phyloP scores from a whole-genome alignment of 2,113 vertebrate species.

The Spilogale gracilis region DNA sequence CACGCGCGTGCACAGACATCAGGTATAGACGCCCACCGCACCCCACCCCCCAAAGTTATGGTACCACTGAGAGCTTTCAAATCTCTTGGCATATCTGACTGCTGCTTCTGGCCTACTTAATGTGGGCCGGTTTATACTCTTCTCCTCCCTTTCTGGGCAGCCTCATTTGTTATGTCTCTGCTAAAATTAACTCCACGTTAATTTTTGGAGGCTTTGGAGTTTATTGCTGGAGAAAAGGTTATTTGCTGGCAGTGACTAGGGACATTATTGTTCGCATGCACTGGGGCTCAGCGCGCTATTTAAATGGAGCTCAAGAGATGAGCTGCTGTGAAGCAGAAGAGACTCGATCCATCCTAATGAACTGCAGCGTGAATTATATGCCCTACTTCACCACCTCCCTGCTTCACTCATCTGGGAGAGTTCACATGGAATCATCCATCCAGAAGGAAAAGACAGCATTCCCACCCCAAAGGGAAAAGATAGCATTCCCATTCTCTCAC shows the following conservation, averaged over 20 bases:
- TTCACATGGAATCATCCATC: conserved; percentile 67
- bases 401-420: conserved; percentile 70
- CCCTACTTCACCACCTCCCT: conserved; percentile 76
- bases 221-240: conserved; percentile 69
- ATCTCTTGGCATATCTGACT: neutral
- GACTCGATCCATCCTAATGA: conserved; percentile 76
- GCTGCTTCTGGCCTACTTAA: conserved; percentile 50
- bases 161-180: conserved; percentile 72
- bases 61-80: neutral
- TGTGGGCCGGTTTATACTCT: conserved; percentile 13
- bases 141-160: neutral
- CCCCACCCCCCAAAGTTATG: too few relatives aligned
- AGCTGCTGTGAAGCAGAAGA: conserved; percentile 79
- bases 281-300: conserved; percentile 68
- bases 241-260: conserved; percentile 63
- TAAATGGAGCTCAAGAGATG: conserved; percentile 79
- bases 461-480: conserved; percentile 62
- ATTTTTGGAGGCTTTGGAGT: conserved; percentile 67
- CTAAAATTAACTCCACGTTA: conserved; percentile 67
- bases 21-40: accelerated
- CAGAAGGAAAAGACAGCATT: conserved; percentile 59
- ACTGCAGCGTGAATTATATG: conserved; percentile 73
- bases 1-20: neutral
- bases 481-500: conserved; percentile 28
- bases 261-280: conserved; percentile 64